Conservation (phyloP, 2,113 vertebrate genomes). For the Dipodomys spectabilis region DNA sequence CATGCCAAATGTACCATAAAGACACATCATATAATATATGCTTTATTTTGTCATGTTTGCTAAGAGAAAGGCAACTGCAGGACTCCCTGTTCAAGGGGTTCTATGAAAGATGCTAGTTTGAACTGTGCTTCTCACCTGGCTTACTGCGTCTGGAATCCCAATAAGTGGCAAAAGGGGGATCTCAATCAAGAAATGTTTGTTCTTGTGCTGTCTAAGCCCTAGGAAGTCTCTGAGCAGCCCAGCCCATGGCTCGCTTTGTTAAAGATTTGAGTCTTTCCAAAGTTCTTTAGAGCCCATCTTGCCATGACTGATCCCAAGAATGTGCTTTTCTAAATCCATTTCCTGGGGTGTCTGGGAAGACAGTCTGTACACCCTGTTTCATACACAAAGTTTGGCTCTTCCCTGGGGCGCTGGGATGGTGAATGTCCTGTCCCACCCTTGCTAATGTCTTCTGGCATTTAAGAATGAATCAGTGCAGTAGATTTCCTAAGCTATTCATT, state of each 20-base stretch:
- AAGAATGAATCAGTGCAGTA: not conserved
- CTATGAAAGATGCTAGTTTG: not conserved
- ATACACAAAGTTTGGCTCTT: not conserved
- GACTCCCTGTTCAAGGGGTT: not conserved
- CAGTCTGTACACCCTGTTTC: not conserved
- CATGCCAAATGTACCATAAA: not conserved
- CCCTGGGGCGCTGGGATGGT: not conserved
- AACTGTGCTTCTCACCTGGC: not conserved
- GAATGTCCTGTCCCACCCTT: not conserved
- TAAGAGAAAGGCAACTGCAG: not conserved
- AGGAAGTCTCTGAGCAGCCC: not conserved
- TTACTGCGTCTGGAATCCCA: not conserved
- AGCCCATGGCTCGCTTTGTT: not conserved
- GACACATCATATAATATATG: not conserved
- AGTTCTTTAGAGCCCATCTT: not conserved
- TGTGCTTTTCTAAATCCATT: slow-evolving; percentile 55
- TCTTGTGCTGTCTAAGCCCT: slow-evolving; percentile 34
- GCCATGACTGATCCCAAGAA: slow-evolving; percentile 21
- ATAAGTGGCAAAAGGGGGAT: not conserved
- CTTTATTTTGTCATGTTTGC: not conserved
- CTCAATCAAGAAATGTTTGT: not conserved
- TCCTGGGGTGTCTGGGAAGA: not conserved
- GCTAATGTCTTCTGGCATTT: not conserved
- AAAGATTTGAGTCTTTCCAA: slow-evolving; percentile 52
- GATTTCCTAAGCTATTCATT: slow-evolving; percentile 7